Base-by-base conservation (phyloP, 2,113 vertebrate species). In the Callopanchax toddi region DNA sequence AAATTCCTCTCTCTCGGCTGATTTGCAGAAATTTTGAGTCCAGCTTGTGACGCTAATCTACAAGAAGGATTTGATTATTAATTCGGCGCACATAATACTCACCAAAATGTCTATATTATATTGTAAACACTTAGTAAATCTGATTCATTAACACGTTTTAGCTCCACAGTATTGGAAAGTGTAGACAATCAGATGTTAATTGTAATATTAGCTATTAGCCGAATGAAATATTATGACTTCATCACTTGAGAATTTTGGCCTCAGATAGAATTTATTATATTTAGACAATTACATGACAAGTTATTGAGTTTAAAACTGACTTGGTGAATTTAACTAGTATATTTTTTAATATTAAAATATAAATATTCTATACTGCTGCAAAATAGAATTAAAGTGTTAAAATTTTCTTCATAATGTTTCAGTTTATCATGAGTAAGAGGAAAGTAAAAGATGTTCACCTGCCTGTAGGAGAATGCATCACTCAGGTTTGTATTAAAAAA, bases 401-500 rank as follows among this genome's bases (percentile, higher is more conserved):
- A 13, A 39, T 32, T 13, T 10, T 12, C 20, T 51, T 5, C 23
- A 29, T 40, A 8, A 5, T 60, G 29, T 70, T 40, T 71, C 68
- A 22, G 51, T 17, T 40, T 36, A 23, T 11, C 55, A 89, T 87
- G 88, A 80, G 68, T 53, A 95, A 92, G 76, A 93, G 94, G 42
- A 99, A 94, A 73, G 40, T 25, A 1, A 93, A 89, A 59, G 91
- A 89, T 11, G 86, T 13, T 52, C 85, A 11, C n/a, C 65, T 78
- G 45, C 44, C 90, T 11, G 66, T 76, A 0, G 82, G 84, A 54
- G 93, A 95, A 71, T 93, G 91, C 69, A 81, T 98, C 79, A 91
- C 91, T 26, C 87, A 96, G 95, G 97, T 97, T 48, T 68, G 93
- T 89, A 3, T 26, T 8, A 32, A 5, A 17, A 32, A 54, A 37